Evolutionary conservation across 2,888 invertebrate species (phyloP).

Genomic region (Uropetala carovei): DNA sequence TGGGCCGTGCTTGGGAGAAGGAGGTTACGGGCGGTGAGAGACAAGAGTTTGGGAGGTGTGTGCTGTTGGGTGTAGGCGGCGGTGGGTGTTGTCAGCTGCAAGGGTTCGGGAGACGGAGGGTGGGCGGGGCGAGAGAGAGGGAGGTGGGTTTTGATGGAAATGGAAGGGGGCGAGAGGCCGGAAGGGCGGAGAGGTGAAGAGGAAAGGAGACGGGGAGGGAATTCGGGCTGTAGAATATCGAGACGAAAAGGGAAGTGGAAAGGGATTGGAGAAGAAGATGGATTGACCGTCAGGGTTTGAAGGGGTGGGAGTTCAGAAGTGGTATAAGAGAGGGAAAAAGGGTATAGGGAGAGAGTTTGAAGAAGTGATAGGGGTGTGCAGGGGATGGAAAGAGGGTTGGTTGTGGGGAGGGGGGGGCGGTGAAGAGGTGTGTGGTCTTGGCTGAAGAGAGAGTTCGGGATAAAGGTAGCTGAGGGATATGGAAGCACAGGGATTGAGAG

Average conservation of each 20-base stretch:
- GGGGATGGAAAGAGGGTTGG: neutral
- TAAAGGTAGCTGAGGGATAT: neutral
- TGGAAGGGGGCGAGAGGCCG: neutral
- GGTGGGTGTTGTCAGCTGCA: slow-evolving; percentile 3
- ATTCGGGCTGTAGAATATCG: neutral
- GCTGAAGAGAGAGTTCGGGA: neutral
- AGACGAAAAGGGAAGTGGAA: neutral
- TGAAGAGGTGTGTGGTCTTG: neutral
- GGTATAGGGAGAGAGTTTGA: neutral
- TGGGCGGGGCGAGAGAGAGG: neutral
- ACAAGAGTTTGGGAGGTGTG: neutral
- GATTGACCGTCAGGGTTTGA: slow-evolving; percentile 36
- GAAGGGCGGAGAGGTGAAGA: neutral
- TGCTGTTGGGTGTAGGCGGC: neutral
- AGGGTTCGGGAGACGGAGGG: neutral
- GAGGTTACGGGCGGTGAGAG: neutral
- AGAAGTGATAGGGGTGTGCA: neutral
- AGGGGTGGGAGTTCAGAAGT: neutral
- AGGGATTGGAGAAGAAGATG: slow-evolving; percentile 10
- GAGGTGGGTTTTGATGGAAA: too few species aligned
- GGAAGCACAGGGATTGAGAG: slow-evolving; percentile 34
- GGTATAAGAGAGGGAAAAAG: neutral
- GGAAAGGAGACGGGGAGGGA: neutral
- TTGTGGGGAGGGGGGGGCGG: neutral
- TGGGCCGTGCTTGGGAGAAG: neutral